These are phyloP conservation scores for Trissolcus brochymenae DNA, from an alignment of 2,888 invertebrate species.

Conservation along the genomic window DNA sequence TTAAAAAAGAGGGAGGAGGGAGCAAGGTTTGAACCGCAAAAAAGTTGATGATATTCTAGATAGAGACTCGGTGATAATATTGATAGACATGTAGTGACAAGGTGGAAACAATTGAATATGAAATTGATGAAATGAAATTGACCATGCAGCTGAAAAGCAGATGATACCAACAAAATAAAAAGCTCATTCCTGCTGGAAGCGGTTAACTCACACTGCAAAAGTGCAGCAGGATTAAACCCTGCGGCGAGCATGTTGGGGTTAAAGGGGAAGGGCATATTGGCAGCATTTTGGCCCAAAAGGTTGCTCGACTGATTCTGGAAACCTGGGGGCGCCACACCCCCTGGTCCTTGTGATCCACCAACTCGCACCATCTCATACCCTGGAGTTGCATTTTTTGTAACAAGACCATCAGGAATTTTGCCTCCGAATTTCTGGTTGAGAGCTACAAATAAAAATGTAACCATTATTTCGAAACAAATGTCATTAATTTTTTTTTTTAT, in stretches of 20 bases:
- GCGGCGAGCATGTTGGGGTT: constrained; percentile 69
- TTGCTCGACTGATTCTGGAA: constrained; percentile 74
- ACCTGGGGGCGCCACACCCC: constrained; percentile 61
- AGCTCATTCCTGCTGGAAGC: background rate
- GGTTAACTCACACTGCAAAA: constrained; percentile 85
- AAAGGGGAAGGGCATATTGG: constrained; percentile 53
- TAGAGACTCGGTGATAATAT: too few relatives aligned
- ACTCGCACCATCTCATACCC: constrained; percentile 80
- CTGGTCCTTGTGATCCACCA: constrained; percentile 72
- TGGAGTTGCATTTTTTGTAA: constrained; percentile 77
- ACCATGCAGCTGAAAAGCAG: too few relatives aligned
- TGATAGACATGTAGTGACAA: too few relatives aligned
- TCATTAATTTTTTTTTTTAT: background rate
- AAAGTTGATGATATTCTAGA: too few relatives aligned
- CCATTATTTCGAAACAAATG: too few relatives aligned
- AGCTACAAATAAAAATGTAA: constrained; percentile 50
- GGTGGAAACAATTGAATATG: too few relatives aligned
- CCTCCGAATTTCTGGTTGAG: constrained; percentile 69
- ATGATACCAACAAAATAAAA: background rate
- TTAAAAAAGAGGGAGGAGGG: too few relatives aligned
- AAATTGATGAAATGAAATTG: too few relatives aligned
- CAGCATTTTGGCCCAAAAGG: constrained; percentile 69
- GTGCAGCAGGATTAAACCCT: constrained; percentile 85
- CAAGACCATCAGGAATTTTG: constrained; percentile 77
- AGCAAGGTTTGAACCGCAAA: too few relatives aligned